Conservation (phyloP, 2,797 vertebrate genomes). For the Oryzias sinensis region DNA sequence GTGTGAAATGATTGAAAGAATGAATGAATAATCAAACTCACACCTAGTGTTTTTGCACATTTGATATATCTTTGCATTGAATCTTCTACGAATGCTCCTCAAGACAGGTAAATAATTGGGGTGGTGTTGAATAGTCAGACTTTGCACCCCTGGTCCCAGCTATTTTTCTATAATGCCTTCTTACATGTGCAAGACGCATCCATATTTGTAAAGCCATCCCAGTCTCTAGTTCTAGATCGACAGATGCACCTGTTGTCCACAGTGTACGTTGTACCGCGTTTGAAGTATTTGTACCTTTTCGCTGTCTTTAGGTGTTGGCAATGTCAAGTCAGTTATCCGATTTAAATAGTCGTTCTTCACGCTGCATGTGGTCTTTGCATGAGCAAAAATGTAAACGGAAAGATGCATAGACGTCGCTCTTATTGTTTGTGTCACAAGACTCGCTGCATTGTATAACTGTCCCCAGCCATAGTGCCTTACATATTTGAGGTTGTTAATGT, state of each 20-base stretch:
- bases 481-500: slow-evolving; percentile 99
- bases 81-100: slow-evolving; percentile 94
- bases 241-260: slow-evolving; percentile 91
- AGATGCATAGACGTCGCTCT: slow-evolving; percentile 94
- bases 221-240: slow-evolving; percentile 91
- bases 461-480: slow-evolving; percentile 99
- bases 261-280: slow-evolving; percentile 86
- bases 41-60: slow-evolving; percentile 99
- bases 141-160: slow-evolving; percentile 85
- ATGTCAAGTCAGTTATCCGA: slow-evolving; percentile 91
- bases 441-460: slow-evolving; percentile 98
- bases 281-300: slow-evolving; percentile 87
- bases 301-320: slow-evolving; percentile 90
- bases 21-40: slow-evolving; percentile 82
- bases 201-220: slow-evolving; percentile 98
- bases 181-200: slow-evolving; percentile 98
- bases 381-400: slow-evolving; percentile 85
- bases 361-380: slow-evolving; percentile 99
- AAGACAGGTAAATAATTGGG: slow-evolving; percentile 95
- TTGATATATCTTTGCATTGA: slow-evolving; percentile 98
- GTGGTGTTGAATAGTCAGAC: slow-evolving; percentile 83
- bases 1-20: slow-evolving; percentile 71
- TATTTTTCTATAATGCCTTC: slow-evolving; percentile 99
- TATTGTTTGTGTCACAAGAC: slow-evolving; percentile 92
- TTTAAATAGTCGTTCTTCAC: slow-evolving; percentile 89